phyloP scores from a whole-genome alignment of 1,140 invertebrate genomes.

The Pogonus chalceus region DNA sequence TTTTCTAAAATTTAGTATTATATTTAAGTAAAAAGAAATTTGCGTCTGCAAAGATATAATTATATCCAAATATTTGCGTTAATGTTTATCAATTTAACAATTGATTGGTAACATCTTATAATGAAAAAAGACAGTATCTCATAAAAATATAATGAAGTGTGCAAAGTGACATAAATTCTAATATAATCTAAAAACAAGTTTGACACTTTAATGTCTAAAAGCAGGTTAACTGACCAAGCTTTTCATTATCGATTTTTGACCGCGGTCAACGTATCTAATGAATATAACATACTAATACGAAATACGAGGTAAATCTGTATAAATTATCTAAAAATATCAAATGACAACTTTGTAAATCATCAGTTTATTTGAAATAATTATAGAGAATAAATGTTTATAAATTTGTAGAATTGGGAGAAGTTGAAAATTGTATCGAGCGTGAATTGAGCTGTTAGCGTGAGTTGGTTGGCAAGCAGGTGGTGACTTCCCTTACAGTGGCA shows the following conservation, averaged over 20 bases:
- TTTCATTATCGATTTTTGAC: not conserved
- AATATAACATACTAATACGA: no score
- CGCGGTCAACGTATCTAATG: not conserved
- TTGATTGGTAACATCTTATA: not conserved
- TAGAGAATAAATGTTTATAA: not conserved
- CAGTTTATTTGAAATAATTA: no score
- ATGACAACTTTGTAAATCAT: no score
- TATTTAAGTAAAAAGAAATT: no score
- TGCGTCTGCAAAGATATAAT: no score
- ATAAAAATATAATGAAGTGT: not conserved
- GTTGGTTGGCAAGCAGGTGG: not conserved
- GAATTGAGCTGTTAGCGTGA: not conserved
- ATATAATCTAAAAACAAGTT: not conserved
- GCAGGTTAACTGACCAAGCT: not conserved
- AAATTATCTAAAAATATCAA: no score
- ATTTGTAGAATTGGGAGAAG: not conserved
- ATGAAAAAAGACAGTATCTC: no score
- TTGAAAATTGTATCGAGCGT: not conserved
- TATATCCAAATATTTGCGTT: not conserved
- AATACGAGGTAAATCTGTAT: no score
- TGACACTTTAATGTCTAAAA: conserved; percentile 3
- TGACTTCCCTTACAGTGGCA: no score
- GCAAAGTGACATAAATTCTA: not conserved
- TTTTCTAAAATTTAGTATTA: no score
- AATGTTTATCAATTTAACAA: not conserved